A percentile compares a stretch with the other conserved stretches of the same genome.
Evolutionary conservation across 2,113 vertebrate species (phyloP).

Genomic region (Xenopus borealis): DNA sequence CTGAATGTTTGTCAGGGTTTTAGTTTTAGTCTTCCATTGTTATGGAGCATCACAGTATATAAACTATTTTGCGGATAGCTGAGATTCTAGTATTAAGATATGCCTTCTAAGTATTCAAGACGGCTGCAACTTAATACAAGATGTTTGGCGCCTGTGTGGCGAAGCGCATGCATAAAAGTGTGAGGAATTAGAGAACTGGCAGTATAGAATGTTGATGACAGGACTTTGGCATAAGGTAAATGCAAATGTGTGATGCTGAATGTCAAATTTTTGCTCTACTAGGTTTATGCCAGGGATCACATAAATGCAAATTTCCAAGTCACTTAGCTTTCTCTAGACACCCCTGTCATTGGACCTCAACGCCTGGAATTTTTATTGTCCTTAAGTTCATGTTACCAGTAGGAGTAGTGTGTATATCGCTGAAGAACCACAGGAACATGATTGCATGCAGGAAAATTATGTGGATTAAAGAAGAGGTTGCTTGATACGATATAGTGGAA

Average conservation of each 20-base stretch:
- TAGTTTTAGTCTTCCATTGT: no score
- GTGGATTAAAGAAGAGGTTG: no score
- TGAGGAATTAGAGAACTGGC: neutral
- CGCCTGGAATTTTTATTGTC: neutral
- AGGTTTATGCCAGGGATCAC: neutral
- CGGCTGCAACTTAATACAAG: neutral
- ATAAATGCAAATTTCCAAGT: neutral
- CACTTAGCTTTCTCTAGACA: neutral
- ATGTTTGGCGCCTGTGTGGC: neutral
- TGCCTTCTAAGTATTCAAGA: neutral
- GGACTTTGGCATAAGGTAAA: neutral
- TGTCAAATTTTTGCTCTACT: neutral
- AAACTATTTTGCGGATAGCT: no score
- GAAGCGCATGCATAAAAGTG: neutral
- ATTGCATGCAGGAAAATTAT: no score
- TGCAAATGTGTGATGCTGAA: neutral
- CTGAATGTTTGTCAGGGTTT: no score
- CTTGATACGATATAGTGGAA: no score
- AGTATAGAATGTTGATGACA: constrained; percentile 1
- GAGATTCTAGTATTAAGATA: neutral
- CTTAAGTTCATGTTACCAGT: neutral
- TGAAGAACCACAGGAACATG: no score
- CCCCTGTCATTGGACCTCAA: neutral
- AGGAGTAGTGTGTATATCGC: no score
- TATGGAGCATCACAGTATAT: no score